Percentiles rank a stretch among this genome's conserved stretches.
Conservation (phyloP, 1,140 invertebrate genomes). For the Eueides isabella region DNA sequence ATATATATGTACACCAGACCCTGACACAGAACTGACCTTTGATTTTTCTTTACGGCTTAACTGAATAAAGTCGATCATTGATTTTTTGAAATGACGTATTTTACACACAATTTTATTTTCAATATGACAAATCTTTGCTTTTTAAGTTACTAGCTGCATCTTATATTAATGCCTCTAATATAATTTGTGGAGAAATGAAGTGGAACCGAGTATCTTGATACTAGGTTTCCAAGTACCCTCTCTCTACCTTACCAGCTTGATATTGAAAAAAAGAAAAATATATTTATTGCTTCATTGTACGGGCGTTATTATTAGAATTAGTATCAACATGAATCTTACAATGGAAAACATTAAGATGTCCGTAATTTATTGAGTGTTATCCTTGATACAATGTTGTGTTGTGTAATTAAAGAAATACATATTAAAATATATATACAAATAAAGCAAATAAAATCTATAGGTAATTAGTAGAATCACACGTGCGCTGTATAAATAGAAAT, state of each 20-base stretch:
- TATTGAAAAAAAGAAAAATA: too few relatives aligned
- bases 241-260: too few relatives aligned
- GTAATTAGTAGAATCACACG: background rate
- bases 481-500: background rate
- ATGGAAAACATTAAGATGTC: background rate
- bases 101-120: too few relatives aligned
- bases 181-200: too few relatives aligned
- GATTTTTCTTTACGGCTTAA: background rate
- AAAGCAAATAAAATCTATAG: background rate
- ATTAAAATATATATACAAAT: background rate
- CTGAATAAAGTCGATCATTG: background rate
- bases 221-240: too few relatives aligned
- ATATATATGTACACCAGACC: constrained; percentile 3
- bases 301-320: background rate
- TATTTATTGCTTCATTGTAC: too few relatives aligned
- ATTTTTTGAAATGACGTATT: background rate
- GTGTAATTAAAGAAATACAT: background rate
- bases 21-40: constrained; percentile 9
- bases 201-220: too few relatives aligned
- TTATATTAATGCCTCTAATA: too few relatives aligned
- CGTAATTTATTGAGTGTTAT: background rate
- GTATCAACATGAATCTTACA: background rate
- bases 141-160: too few relatives aligned
- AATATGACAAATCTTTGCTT: too few relatives aligned
- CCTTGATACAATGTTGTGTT: background rate